Evolutionary conservation across 2,888 invertebrate genomes (phyloP).

Genomic region (Rutpela maculata): DNA sequence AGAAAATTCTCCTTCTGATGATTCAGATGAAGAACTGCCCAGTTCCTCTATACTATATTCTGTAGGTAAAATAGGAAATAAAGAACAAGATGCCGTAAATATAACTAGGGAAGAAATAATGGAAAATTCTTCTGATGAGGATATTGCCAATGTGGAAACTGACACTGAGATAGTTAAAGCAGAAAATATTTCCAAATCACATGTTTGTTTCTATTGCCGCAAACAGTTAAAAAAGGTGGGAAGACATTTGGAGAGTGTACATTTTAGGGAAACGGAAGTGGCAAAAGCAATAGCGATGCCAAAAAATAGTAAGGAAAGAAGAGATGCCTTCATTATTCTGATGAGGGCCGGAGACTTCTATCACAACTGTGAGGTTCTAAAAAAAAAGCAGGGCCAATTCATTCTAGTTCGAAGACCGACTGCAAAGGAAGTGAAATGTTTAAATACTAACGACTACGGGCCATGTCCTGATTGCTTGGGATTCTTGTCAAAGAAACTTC

Average conservation of each 20-base stretch:
- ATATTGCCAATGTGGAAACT: too few relatives aligned
- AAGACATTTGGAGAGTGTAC: not conserved
- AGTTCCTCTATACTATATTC: too few relatives aligned
- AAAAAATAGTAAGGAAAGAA: not conserved
- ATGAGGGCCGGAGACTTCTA: not conserved
- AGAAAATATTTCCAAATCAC: not conserved
- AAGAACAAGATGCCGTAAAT: too few relatives aligned
- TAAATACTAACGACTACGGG: not conserved
- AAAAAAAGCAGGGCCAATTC: not conserved
- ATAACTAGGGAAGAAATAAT: too few relatives aligned
- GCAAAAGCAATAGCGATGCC: not conserved
- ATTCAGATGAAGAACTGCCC: too few relatives aligned
- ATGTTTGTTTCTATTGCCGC: not conserved
- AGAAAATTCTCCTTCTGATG: too few relatives aligned
- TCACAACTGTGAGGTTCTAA: slow-evolving; percentile 3
- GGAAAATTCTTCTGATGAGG: too few relatives aligned
- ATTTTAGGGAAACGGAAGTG: not conserved
- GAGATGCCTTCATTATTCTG: not conserved
- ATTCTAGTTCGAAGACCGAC: not conserved
- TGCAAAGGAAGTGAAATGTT: not conserved
- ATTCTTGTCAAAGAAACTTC: not conserved
- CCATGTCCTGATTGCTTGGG: slow-evolving; percentile 12
- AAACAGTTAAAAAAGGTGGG: not conserved
- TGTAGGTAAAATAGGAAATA: too few relatives aligned
- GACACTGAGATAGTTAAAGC: not conserved